Base-by-base conservation (phyloP, 2,888 invertebrate species). In the Drosophila vallismaia region DNA sequence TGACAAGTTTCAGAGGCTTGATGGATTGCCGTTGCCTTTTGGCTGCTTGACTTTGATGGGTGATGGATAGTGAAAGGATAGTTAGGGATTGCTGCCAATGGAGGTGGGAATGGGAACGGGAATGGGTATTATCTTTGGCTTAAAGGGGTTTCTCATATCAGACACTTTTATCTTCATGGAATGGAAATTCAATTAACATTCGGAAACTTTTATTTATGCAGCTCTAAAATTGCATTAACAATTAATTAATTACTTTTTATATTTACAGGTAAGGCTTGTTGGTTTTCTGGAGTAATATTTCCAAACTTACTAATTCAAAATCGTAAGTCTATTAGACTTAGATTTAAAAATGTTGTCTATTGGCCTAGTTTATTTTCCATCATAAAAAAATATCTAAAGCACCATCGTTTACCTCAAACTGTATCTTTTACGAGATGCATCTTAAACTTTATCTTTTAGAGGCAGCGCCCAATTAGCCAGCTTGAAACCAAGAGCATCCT, bases 21-120 rank as follows among this genome's bases (percentile, higher is more conserved):
- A 81, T 79, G 70, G 77, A 84, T 84, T 57, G 81, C 66, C 10
- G 79, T 84, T 57, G 81, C 66, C 12, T 62, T 72, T 71, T 48
- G 66, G 71, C 67, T 42, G 40, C 19, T 42, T 67, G 63, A 63
- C 57, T 52, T 63, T 70, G 63, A 70, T 60, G 49, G 29, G 10
- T 69, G 60, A 69, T 69, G 55, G 69, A 45, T 70, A 67, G 69
- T 67, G 58, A 68, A 68, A 70, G 60, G 69, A 60, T 69, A 70
- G 69, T 69, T 70, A 48, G 69, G 60, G 69, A 50, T 59, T 49
- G 50, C n/a, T 42, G 40, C n/a, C n/a, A 12, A 38, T 38, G n/a
- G 5, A 12, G n/a, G 12, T 12, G 38, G 38, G 14, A 19, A 40
- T 40, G 40, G 40, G 40, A 4, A 40, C 1, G 36, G 36, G n/a